Evolutionary conservation across 2,113 vertebrate species (phyloP), one percentile per base, ranked within the genome.

Genomic region (Hoplias malabaricus): DNA sequence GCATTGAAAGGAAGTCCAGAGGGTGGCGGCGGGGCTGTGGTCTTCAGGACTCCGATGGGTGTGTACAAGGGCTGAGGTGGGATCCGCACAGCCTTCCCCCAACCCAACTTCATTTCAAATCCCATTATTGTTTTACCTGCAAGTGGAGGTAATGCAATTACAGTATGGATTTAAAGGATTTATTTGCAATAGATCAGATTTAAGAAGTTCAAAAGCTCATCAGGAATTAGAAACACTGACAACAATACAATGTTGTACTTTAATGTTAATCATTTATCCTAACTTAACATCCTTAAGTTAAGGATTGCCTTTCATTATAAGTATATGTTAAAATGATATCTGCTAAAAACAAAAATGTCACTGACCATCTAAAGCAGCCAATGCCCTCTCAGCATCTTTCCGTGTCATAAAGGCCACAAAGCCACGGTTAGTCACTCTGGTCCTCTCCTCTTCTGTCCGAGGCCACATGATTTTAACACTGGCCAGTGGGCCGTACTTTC

Each of bases 391-490:
- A 0, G 93, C 93, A 67, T 94, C 93, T 84, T 91, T 93, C 9
- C 93, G 89, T 4, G 92, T 94, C 93, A 94, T 94, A 75, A 92
- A 94, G 34, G 93, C 93, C 80, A 94, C 93, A 33, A 94, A 94
- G 66, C 93, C 93, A 50, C 93, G 86, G 82, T 94, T 93, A 14
- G 92, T 91, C 31, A 90, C 91, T 76, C 93, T 77, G 50, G 88
- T 88, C 61, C 92, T 87, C 82, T 94, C 93, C 80, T 94, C 93
- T 0, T 93, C 93, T 0, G 91, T 93, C 19, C 93, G 90, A 9
- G 93, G 93, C 93, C 93, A 94, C 93, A 94, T 94, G 9, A 94
- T 94, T 90, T 94, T 94, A 40, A 94, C 93, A 13, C 93, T 94
- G 72, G 93, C 93, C 81, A 94, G 87, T 0, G 93, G 93, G 1